Conservation (phyloP, 2,888 invertebrate species). For the Harpalus rufipes region DNA sequence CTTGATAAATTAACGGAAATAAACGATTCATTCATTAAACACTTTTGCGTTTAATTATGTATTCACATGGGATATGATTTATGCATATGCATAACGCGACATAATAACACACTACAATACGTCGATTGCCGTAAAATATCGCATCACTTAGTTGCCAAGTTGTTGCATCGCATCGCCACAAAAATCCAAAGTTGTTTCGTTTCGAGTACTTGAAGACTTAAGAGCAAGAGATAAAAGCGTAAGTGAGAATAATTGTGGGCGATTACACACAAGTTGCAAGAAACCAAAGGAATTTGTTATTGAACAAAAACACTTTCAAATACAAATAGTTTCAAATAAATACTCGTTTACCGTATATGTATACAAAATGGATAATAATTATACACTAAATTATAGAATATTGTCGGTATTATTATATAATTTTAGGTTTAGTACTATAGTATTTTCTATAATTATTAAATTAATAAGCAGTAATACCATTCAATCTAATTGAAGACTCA, state of each 20-base stretch:
- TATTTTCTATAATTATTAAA: no score
- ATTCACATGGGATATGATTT: constrained; percentile 65
- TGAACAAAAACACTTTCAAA: constrained; percentile 9
- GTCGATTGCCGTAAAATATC: constrained; percentile 66
- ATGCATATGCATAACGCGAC: constrained; percentile 66
- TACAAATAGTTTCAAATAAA: background rate
- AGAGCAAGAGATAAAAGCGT: constrained; percentile 10
- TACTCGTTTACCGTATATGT: background rate
- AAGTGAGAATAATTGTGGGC: constrained; percentile 51
- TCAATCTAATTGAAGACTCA: no score
- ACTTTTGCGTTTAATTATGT: constrained; percentile 67
- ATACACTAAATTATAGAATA: background rate
- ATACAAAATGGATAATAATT: background rate
- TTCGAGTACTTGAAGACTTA: background rate
- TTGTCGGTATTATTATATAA: background rate
- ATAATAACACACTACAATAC: constrained; percentile 66
- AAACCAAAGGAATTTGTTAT: background rate
- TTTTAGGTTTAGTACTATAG: no score
- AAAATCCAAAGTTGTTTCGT: constrained; percentile 39
- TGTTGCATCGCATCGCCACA: constrained; percentile 54
- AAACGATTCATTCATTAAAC: constrained; percentile 67
- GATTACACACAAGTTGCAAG: background rate
- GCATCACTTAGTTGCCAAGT: constrained; percentile 60
- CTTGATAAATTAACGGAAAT: constrained; percentile 67
- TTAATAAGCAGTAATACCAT: no score